Conservation (phyloP, 2,797 vertebrate genomes). For the Lepilemur septentrionalis region DNA sequence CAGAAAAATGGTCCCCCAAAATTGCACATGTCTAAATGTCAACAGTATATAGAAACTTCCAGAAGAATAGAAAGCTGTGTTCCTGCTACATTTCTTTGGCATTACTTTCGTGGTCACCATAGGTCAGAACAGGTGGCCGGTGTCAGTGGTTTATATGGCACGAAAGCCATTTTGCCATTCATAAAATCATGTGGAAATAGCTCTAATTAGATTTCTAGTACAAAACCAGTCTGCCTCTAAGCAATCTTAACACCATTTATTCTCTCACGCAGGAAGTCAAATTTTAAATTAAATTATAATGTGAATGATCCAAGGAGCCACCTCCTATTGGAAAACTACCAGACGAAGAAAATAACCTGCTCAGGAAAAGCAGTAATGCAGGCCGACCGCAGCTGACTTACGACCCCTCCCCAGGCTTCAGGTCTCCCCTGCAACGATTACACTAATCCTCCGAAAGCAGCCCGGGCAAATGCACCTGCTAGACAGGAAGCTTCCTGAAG, state of each 20-base stretch:
- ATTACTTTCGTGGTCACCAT: background rate
- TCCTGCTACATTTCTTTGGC: background rate
- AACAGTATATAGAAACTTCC: background rate
- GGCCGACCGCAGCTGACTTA: background rate
- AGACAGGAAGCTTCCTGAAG: background rate
- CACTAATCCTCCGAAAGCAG: background rate
- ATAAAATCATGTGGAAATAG: background rate
- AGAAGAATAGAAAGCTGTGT: background rate
- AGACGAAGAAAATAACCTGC: background rate
- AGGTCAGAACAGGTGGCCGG: background rate
- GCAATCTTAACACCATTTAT: background rate
- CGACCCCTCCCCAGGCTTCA: background rate
- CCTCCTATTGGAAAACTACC: background rate
- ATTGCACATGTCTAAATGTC: conserved; percentile 54
- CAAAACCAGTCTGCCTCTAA: background rate
- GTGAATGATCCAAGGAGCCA: background rate
- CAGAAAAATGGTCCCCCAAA: conserved; percentile 33
- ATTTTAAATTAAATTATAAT: conserved; percentile 59
- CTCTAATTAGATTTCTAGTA: conserved; percentile 17
- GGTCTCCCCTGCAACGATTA: background rate
- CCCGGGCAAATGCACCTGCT: rapidly evolving
- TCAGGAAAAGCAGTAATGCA: background rate
- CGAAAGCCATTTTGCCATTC: conserved; percentile 1
- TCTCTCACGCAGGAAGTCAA: conserved; percentile 35
- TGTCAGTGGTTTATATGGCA: background rate